phyloP scores from a whole-genome alignment of 1,140 invertebrate genomes.

The Matsumurasca onukii region DNA sequence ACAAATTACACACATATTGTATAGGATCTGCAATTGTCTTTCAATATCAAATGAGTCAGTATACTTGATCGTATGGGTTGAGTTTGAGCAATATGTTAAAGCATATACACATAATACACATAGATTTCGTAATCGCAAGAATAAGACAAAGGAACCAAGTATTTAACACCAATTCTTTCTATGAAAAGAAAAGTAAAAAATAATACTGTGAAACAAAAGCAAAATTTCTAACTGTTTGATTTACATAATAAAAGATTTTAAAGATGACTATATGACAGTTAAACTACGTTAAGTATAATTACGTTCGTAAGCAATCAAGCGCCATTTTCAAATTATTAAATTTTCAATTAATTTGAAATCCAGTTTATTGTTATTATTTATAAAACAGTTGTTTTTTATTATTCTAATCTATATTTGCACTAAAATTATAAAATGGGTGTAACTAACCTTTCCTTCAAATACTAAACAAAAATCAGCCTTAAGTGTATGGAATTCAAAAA shows the following conservation, averaged over 20 bases:
- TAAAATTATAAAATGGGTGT: too few species aligned
- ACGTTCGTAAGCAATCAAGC: too few species aligned
- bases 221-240: background rate
- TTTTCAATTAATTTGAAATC: too few species aligned
- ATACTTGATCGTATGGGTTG: constrained; percentile 12
- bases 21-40: constrained; percentile 25
- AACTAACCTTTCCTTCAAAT: too few species aligned
- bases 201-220: background rate
- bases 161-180: background rate
- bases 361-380: too few species aligned
- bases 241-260: background rate
- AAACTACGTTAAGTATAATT: too few species aligned
- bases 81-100: constrained; percentile 19
- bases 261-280: background rate
- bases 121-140: background rate
- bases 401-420: too few species aligned
- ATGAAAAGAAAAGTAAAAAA: background rate
- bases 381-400: too few species aligned
- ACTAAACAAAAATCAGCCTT: too few species aligned
- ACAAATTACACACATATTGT: constrained; percentile 27
- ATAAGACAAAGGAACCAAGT: background rate
- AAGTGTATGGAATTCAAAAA: too few species aligned
- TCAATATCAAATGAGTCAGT: constrained; percentile 1
- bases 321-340: too few species aligned
- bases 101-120: constrained; percentile 7